Conservation (phyloP, 2,797 vertebrate species). For the Rhinichthys osculus region DNA sequence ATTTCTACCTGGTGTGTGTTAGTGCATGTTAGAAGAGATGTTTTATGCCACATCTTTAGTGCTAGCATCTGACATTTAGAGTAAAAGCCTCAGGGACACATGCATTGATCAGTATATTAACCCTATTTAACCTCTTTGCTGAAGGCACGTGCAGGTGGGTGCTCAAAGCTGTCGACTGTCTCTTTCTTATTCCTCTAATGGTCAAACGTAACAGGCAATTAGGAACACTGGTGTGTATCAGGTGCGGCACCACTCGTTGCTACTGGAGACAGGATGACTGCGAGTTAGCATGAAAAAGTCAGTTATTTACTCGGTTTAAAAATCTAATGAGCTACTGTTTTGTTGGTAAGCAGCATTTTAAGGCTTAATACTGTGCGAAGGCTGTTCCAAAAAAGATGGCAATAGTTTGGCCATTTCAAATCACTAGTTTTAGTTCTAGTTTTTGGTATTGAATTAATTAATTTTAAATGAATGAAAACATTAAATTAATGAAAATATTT, state of each 20-base stretch:
- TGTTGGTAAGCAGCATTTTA: conserved; percentile 2
- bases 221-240: neutral
- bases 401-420: neutral
- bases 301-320: neutral
- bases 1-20: neutral
- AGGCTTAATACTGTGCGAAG: neutral
- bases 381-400: neutral
- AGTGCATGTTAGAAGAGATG: conserved; percentile 4
- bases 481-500: neutral
- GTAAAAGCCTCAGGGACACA: conserved; percentile 26
- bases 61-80: conserved; percentile 44
- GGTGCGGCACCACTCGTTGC: conserved; percentile 9
- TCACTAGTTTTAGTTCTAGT: neutral
- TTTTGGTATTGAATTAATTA: neutral
- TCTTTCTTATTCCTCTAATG: conserved; percentile 34
- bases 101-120: conserved; percentile 49
- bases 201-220: conserved; percentile 31
- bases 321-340: conserved; percentile 11
- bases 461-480: neutral
- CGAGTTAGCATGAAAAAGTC: neutral
- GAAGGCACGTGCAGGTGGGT: conserved; percentile 15
- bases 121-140: conserved; percentile 47
- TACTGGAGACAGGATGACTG: conserved; percentile 27
- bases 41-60: conserved; percentile 17
- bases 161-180: conserved; percentile 35